Evolutionary conservation across 2,888 invertebrate genomes (phyloP), one percentile per base, ranked within the genome.

Genomic region (Altica lythri): DNA sequence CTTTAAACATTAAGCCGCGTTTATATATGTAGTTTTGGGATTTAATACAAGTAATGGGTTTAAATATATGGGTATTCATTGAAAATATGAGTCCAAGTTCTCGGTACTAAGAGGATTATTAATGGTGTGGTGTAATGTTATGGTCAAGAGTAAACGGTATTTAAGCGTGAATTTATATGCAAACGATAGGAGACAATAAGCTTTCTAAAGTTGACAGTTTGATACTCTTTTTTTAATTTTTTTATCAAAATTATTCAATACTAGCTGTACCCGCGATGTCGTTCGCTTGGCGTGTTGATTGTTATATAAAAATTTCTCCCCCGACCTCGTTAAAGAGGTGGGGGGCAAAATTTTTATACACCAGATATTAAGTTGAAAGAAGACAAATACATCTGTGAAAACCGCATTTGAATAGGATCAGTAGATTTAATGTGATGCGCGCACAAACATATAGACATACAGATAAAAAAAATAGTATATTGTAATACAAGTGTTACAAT

Each of bases 31-130:
- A n/a, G n/a, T 25, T 22, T 22, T 46, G 22, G 16, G 10, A 17
- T 32, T 22, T 37, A 37, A 37, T 37, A 47, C 46, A 37, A 37
- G 13, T 47, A 37, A 47, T 47, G 16, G 46, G 34, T 35, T 46
- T 46, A 25, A 37, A 37, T 27, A 27, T 34, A 35, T 32, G 18
- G 22, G 22, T 37, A 47, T 47, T 47, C 18, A 47, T 25, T 47
- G 25, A 27, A 35, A 37, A 47, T 47, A 45, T 34, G 34, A 32
- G 32, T 32, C 14, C 19, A 13, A 14, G 14, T 12, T 19, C 19
- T 30, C 17, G 44, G 18, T 44, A 30, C 18, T 34, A 10, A 45
- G 19, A 13, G 32, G 32, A 34, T 45, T 37, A 37, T 2, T 19
- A 19, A 18, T 19, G 37, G 10, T 4, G 37, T 18, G n/a, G 37